These are phyloP conservation scores for Habropoda laboriosa DNA, from an alignment of 1,140 invertebrate species.

Conservation along the genomic window DNA sequence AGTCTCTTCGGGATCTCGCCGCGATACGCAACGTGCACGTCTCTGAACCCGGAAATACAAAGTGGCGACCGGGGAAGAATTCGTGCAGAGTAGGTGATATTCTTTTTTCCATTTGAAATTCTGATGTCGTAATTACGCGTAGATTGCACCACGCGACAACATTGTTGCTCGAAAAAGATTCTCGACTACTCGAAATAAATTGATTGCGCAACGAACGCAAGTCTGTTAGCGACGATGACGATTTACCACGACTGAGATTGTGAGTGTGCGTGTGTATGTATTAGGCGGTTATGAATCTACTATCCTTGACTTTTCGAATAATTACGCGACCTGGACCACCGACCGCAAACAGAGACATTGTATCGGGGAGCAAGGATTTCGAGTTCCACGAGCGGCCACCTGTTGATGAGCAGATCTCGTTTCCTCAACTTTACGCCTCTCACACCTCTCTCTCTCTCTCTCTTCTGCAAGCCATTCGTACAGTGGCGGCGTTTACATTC, in stretches of 20 bases:
- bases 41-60: background rate
- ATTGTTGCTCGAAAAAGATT: background rate
- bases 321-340: constrained; percentile 31
- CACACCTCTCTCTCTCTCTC: too few species aligned
- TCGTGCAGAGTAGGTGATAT: background rate
- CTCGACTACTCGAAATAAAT: constrained; percentile 30
- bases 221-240: background rate
- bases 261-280: too few species aligned
- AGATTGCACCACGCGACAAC: background rate
- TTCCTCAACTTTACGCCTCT: constrained; percentile 56
- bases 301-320: constrained; percentile 50
- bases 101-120: background rate
- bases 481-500: constrained; percentile 43
- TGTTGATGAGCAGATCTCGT: constrained; percentile 64
- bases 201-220: constrained; percentile 1
- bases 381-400: constrained; percentile 68
- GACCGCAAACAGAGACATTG: constrained; percentile 25
- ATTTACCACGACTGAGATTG: too few species aligned
- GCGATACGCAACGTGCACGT: too few species aligned
- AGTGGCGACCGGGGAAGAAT: too few species aligned
- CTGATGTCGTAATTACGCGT: background rate
- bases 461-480: too few species aligned
- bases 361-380: constrained; percentile 59
- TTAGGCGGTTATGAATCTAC: constrained; percentile 3
- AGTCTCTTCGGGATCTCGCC: too few species aligned